These are phyloP conservation scores for Eidolon helvum DNA, from an alignment of 2,113 vertebrate species.

Conservation along the genomic window DNA sequence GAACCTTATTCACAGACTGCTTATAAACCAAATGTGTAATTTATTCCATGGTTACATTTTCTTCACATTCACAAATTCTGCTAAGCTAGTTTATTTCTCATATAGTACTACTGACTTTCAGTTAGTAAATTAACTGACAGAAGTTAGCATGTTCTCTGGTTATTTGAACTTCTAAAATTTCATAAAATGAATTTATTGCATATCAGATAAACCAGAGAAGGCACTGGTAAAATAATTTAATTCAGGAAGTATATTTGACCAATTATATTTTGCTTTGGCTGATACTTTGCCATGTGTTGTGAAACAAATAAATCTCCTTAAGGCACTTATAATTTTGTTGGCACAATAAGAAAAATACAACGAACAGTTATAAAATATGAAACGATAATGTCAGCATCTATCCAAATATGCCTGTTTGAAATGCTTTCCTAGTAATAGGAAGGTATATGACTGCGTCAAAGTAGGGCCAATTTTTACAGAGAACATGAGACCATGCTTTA, in stretches of 20 bases:
- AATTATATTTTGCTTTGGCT: conserved; percentile 15
- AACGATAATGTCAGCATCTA: not conserved
- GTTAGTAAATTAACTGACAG: conserved; percentile 66
- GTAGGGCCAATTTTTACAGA: not conserved
- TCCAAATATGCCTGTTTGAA: not conserved
- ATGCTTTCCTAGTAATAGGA: not conserved
- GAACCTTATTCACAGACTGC: conserved; percentile 57
- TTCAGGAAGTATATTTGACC: not conserved
- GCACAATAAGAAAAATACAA: not conserved
- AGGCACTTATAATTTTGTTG: not conserved
- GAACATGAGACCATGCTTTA: not conserved
- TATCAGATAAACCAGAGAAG: conserved; percentile 50
- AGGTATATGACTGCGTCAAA: not conserved
- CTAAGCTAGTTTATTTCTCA: conserved; percentile 47
- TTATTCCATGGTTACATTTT: conserved; percentile 64
- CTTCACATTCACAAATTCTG: conserved; percentile 60
- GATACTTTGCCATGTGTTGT: not conserved
- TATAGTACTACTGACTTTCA: conserved; percentile 19
- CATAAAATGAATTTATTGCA: conserved; percentile 56
- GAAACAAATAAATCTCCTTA: not conserved
- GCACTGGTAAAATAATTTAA: conserved; percentile 25
- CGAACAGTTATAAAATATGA: not conserved
- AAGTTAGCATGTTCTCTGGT: conserved; percentile 52
- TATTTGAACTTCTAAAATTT: conserved; percentile 50
- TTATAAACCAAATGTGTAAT: conserved; percentile 52